Evolutionary conservation across 2,113 vertebrate genomes (phyloP), one percentile per base, ranked within the genome.

Genomic region (Athene noctua): DNA sequence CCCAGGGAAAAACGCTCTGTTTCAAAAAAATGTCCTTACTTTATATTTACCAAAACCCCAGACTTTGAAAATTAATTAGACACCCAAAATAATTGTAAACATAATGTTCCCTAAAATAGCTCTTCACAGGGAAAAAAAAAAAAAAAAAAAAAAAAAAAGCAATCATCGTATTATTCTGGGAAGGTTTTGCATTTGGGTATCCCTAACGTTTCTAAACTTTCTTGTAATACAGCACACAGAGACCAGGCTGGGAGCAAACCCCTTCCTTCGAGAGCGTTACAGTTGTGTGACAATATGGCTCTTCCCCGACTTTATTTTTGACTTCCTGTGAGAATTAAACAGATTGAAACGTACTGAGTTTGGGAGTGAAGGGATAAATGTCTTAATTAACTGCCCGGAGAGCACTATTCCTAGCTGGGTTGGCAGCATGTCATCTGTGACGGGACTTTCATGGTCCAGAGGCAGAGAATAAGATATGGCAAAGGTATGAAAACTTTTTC

Each of bases 271-370:
- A 94, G 81, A 93, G 74, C 9, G 0, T 0, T 12, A 19, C 91
- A 87, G 84, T 94, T 95, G 83, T 94, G 80, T 14, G 0, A 49
- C 88, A 92, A 82, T 94, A 92, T 89, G 91, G 91, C 73, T 97
- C 54, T 92, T 94, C 62, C 36, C 78, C 62, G 80, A 36, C 86
- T 97, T 94, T 85, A 70, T 55, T 94, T 96, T 94, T 95, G 58
- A 95, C 96, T 95, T 92, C 94, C 96, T 94, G 73, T 21, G 95
- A 97, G 96, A 95, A 97, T 96, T 95, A 94, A 91, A 92, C 94
- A 95, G 95, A 97, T 95, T 95, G 89, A 95, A 97, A 96, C 19
- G 62, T 87, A 13, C 36, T 1, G 68, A 88, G 80, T 89, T 95
- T 75, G 52, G 80, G 83, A 96, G 22, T 32, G 86, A 86, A 92